phyloP scores from a whole-genome alignment of 2,113 vertebrate genomes.

The Oreocharis arfaki region DNA sequence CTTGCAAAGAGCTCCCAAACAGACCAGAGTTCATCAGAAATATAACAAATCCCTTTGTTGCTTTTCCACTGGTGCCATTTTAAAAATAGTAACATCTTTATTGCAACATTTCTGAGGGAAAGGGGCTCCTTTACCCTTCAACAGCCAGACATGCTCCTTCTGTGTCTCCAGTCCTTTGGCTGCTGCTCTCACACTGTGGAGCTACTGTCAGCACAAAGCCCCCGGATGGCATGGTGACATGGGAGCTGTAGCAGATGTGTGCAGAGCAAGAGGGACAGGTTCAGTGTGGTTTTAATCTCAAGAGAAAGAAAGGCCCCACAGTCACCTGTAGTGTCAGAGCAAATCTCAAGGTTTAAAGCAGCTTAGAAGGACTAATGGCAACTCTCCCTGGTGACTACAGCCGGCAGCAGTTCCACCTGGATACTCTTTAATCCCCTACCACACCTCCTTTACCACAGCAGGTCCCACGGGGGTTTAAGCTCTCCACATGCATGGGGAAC shows the following conservation, averaged over 20 bases:
- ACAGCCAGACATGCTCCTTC: not conserved
- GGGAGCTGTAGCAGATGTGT: not conserved
- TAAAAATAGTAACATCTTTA: conserved; percentile 19
- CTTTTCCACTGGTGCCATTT: not conserved
- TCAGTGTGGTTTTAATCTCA: not conserved
- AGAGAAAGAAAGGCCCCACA: not conserved
- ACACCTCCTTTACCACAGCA: not conserved
- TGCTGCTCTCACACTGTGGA: not conserved
- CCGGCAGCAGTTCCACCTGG: not conserved
- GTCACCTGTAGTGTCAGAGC: not conserved
- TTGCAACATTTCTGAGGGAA: not conserved
- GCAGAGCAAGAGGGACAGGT: not conserved
- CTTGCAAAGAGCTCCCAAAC: not conserved
- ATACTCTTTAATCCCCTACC: not conserved
- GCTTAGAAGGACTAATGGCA: not conserved
- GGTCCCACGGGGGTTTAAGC: not conserved
- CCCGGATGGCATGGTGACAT: rapidly evolving
- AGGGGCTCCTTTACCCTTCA: not conserved
- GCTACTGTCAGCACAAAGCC: not conserved
- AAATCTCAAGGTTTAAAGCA: not conserved
- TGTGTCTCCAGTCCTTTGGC: not conserved
- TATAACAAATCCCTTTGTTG: not conserved
- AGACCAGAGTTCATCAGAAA: not conserved
- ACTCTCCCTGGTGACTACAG: not conserved
- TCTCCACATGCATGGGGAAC: not conserved